These are phyloP conservation scores for Ecliptopera silaceata DNA, from an alignment of 2,888 invertebrate genomes.

Conservation along the genomic window DNA sequence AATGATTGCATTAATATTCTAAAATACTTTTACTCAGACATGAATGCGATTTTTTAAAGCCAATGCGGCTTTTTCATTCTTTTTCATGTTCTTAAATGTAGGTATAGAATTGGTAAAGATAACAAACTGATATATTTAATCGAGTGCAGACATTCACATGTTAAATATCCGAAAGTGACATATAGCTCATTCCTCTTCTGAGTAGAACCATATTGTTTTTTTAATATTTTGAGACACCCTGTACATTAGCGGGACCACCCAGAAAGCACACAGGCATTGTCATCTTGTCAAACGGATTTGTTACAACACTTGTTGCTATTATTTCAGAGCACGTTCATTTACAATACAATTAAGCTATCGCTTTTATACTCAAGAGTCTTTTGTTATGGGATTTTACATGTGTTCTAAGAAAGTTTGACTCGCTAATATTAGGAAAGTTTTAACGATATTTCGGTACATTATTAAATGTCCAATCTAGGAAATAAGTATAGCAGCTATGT, in stretches of 20 bases:
- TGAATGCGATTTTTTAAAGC: too few species aligned
- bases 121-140: too few species aligned
- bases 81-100: too few species aligned
- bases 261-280: conserved; percentile 57
- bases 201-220: background rate
- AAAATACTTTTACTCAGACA: too few species aligned
- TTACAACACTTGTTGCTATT: conserved; percentile 53
- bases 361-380: conserved; percentile 42
- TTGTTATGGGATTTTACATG: conserved; percentile 25
- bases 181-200: background rate
- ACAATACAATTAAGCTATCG: conserved; percentile 51
- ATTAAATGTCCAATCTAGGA: too few species aligned
- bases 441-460: too few species aligned
- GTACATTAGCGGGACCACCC: conserved; percentile 72
- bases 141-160: too few species aligned
- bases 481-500: too few species aligned
- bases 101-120: too few species aligned
- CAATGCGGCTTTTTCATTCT: too few species aligned
- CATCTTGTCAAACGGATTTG: conserved; percentile 50
- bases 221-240: conserved; percentile 37
- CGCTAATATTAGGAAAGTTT: conserved; percentile 1
- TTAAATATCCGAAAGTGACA: too few species aligned
- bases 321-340: conserved; percentile 47
- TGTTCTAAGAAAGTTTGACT: conserved; percentile 7
- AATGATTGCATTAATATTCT: too few species aligned